Conservation (phyloP, 2,113 vertebrate genomes). For the Dromaius novaehollandiae region DNA sequence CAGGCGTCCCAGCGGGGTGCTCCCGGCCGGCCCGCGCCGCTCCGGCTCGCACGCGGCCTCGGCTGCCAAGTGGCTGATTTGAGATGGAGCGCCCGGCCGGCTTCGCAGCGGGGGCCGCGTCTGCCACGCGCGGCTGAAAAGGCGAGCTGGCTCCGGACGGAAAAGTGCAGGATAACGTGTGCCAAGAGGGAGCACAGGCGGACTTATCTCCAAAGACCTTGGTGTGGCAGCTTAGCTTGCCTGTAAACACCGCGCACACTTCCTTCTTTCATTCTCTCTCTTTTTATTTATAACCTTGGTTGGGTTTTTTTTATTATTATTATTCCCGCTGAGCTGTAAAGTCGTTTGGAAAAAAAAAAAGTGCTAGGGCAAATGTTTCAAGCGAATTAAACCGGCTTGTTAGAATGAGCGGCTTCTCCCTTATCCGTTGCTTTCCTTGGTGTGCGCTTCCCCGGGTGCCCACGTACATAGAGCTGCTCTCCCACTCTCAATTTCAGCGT, state of each 20-base stretch:
- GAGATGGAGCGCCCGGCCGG: background rate
- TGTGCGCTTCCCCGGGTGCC: background rate
- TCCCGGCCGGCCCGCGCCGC: background rate
- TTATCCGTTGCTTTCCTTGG: background rate
- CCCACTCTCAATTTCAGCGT: conserved; percentile 44
- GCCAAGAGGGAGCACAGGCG: background rate
- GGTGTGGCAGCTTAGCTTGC: background rate
- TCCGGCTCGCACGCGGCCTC: fast-evolving
- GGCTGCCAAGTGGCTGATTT: background rate
- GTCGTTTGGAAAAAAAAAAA: background rate
- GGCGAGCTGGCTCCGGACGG: background rate
- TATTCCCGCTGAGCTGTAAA: conserved; percentile 37
- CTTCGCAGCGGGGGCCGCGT: background rate
- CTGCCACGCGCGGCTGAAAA: background rate
- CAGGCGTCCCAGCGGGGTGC: background rate
- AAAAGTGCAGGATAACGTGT: background rate
- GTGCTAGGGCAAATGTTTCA: conserved; percentile 3
- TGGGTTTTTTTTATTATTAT: conserved; percentile 31
- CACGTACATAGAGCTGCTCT: conserved; percentile 2
- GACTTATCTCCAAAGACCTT: background rate
- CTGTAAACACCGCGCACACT: background rate
- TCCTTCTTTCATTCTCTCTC: conserved; percentile 19
- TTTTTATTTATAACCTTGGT: conserved; percentile 38
- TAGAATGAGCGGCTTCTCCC: background rate
- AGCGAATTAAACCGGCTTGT: conserved; percentile 35